Evolutionary conservation across 2,797 vertebrate species (phyloP).

Genomic region (Streptopelia turtur): DNA sequence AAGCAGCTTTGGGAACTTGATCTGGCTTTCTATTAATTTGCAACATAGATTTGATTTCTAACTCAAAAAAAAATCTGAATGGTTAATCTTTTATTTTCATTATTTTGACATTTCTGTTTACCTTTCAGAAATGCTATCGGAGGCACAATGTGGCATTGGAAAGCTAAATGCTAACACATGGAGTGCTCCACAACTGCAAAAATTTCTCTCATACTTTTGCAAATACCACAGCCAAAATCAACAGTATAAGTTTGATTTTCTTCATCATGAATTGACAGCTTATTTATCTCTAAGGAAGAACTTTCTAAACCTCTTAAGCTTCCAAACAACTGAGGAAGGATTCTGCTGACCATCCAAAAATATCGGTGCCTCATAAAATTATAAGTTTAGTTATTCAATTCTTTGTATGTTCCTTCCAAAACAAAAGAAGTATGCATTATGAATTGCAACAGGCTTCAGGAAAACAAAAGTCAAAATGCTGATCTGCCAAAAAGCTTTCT

Average conservation of each 20-base stretch:
- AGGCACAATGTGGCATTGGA: conserved; percentile 72
- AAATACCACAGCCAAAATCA: conserved; percentile 80
- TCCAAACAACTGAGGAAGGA: conserved; percentile 80
- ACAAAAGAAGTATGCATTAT: not conserved
- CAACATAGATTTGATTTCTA: conserved; percentile 67
- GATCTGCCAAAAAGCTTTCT: not conserved
- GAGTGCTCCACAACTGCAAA: conserved; percentile 66
- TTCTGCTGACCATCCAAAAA: conserved; percentile 89
- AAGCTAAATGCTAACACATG: conserved; percentile 85
- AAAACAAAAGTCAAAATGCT: not conserved
- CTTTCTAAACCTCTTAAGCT: conserved; percentile 81
- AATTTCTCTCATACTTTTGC: conserved; percentile 80
- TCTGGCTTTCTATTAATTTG: conserved; percentile 56
- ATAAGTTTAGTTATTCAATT: conserved; percentile 59
- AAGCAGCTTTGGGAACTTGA: conserved; percentile 35
- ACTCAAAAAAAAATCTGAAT: conserved; percentile 60
- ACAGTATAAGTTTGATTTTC: conserved; percentile 82
- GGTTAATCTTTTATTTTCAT: conserved; percentile 80
- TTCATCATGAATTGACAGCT: conserved; percentile 85
- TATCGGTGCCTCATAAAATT: conserved; percentile 78
- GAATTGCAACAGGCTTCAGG: conserved; percentile 46
- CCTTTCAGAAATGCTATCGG: conserved; percentile 77
- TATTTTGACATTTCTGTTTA: conserved; percentile 84
- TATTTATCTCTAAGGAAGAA: conserved; percentile 84
- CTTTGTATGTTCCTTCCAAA: not conserved